Base-by-base conservation (phyloP, 2,888 invertebrate genomes). In the Leptogaster cylindrica region DNA sequence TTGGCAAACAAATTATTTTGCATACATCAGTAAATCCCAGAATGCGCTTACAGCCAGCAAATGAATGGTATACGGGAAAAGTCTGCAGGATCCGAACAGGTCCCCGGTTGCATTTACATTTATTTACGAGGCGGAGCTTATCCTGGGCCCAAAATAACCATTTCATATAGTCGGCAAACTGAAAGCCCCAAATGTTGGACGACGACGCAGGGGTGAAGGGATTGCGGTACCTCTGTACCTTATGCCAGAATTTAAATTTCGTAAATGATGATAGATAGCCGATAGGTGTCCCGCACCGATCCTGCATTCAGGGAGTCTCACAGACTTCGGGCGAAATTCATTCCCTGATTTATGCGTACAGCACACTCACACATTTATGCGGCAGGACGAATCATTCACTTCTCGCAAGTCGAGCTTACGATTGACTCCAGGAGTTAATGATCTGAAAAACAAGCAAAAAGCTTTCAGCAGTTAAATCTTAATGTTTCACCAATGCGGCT, bases 391-490 rank as follows among this genome's bases (percentile, higher is more conserved):
- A 61, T 61, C 44, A 44, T 44, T 61, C 44, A 44, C 44, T 44
- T 61, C 61, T 44, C 44, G 41, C 31, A 61, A 61, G 61, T 61
- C 61, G 44, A 61, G 44, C 44, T 61, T 61, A 61, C 61, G 61
- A 41, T 61, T 41, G 28, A 61, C 28, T 61, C 41, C 31, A 27
- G 25, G 18, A 61, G 61, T 61, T 61, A 61, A 61, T 61, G 61
- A 61, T 44, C 61, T 61, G 61, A 41, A 61, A 61, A 61, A 44
- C 61, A 61, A 61, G 61, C 61, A 61, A 61, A 61, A 61, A 61
- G 61, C 61, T 61, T 61, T 61, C 31, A 61, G 31, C 44, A 28
- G 27, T 44, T 61, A 44, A 61, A 61, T 61, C 44, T 61, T 41
- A 61, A 41, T n/a, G n/a, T n/a, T n/a, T n/a, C n/a, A n/a, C n/a